phyloP scores from a whole-genome alignment of 1,140 invertebrate species.

The Pomacea maculata region DNA sequence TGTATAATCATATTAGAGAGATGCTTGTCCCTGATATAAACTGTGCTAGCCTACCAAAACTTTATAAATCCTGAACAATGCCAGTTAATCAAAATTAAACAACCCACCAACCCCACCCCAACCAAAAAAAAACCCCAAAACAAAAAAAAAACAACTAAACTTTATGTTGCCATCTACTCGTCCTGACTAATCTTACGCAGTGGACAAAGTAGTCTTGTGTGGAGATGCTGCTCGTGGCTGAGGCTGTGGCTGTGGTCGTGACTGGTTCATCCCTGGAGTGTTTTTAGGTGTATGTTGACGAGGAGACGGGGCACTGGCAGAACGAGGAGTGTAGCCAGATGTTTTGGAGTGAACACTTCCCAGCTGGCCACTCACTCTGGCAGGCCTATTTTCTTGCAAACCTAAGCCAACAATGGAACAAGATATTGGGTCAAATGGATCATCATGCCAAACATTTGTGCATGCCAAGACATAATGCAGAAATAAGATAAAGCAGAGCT shows the following conservation, averaged over 20 bases:
- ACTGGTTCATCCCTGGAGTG: neutral
- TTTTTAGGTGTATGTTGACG: slow-evolving; percentile 4
- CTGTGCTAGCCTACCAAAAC: too few relatives aligned
- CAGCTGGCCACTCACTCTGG: neutral
- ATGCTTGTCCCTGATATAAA: too few relatives aligned
- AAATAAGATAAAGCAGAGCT: too few relatives aligned
- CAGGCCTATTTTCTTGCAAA: neutral
- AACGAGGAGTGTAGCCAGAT: slow-evolving; percentile 14
- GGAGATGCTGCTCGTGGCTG: slow-evolving; percentile 36
- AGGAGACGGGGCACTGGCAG: slow-evolving; percentile 14
- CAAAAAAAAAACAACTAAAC: neutral
- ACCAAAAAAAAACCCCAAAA: neutral
- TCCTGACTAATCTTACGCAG: slow-evolving; percentile 25
- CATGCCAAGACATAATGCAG: too few relatives aligned
- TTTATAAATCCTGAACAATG: too few relatives aligned
- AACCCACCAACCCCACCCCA: neutral
- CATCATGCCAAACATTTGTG: too few relatives aligned
- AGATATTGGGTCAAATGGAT: too few relatives aligned
- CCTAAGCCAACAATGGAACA: neutral
- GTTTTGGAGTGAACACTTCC: neutral
- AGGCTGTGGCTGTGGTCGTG: slow-evolving; percentile 21
- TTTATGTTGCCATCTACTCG: neutral
- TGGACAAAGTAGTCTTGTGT: slow-evolving; percentile 27
- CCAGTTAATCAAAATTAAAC: too few relatives aligned
- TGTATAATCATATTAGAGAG: too few relatives aligned